These are phyloP conservation scores for Diplosoma virens DNA, from an alignment of 23 tunicate genomes.

Conservation along the genomic window DNA sequence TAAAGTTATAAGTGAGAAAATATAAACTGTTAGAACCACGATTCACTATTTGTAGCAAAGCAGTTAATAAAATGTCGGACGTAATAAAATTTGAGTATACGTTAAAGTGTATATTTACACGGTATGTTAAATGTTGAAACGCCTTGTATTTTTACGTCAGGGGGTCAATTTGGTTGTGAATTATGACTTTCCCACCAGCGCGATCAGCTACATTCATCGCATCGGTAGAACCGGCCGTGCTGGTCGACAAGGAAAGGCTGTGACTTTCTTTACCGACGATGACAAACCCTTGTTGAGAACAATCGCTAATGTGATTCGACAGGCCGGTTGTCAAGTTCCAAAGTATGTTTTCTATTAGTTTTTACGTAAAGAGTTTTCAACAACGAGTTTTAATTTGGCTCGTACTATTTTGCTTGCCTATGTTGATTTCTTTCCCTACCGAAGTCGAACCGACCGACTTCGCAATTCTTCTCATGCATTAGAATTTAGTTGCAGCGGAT, in stretches of 20 bases:
- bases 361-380: background rate
- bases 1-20: too few relatives aligned
- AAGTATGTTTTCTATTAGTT: slow-evolving; percentile 25
- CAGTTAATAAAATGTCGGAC: too few relatives aligned
- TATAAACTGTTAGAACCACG: too few relatives aligned
- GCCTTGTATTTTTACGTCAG: slow-evolving; percentile 4
- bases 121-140: too few relatives aligned
- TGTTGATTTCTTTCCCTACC: too few relatives aligned
- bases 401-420: too few relatives aligned
- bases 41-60: too few relatives aligned
- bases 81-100: too few relatives aligned
- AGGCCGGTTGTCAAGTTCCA: slow-evolving; percentile 85
- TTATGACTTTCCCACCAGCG: slow-evolving; percentile 87
- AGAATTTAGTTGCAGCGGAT: too few relatives aligned
- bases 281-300: slow-evolving; percentile 75
- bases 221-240: slow-evolving; percentile 95
- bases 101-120: too few relatives aligned
- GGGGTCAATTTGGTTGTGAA: slow-evolving; percentile 81
- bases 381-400: background rate
- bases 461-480: too few relatives aligned
- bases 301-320: slow-evolving; percentile 75
- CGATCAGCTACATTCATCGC: slow-evolving; percentile 89
- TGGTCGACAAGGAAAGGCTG: slow-evolving; percentile 77
- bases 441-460: too few relatives aligned
- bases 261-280: slow-evolving; percentile 85